Evolutionary conservation across 1,140 invertebrate species (phyloP), one percentile per base, ranked within the genome.

Genomic region (Drosophila sturtevanti): DNA sequence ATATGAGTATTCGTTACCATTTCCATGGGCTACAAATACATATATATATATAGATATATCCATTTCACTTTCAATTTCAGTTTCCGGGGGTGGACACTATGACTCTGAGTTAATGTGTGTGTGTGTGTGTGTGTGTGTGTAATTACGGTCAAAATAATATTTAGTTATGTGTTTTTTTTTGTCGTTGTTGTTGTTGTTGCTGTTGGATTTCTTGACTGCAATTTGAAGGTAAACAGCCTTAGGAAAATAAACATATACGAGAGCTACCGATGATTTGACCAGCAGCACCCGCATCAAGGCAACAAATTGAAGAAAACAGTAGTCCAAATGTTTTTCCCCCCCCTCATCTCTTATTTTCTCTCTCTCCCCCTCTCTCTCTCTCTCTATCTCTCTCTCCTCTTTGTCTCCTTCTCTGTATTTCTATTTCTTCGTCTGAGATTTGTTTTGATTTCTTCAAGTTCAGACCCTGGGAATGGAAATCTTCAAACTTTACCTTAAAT

Each of bases 141-240:
- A 91, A 91, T 91, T 91, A 91, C 90, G 90, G 90, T 89, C 90
- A 91, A 91, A 91, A 91, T 90, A 91, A 91, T 91, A 91, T 91
- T 91, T 89, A 48, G 56, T 82, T 22, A 63, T 48, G 41, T 44
- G 64, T 69, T 52, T 66, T 69, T 37, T 44, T 61, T 61, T 63
- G n/a, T n/a, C n/a, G n/a, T n/a, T n/a, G n/a, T n/a, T n/a, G n/a
- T n/a, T n/a, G n/a, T n/a, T n/a, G n/a, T n/a, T n/a, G n/a, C n/a
- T 67, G 58, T 35, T 35, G 38, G 68, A 65, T 41, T 18, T 35
- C 51, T 72, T 54, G 51, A 27, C 59, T 37, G 52, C 61, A 56
- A 67, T 75, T 58, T 70, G 65, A 74, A 71, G 72, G 68, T 84
- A 90, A 90, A 90, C 79, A 90, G 72, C 82, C 87, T 68, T 72